A percentile compares a stretch with the other conserved stretches of the same genome.
These are phyloP conservation scores for Meganola albula DNA, from an alignment of 2,888 invertebrate species.

Conservation along the genomic window DNA sequence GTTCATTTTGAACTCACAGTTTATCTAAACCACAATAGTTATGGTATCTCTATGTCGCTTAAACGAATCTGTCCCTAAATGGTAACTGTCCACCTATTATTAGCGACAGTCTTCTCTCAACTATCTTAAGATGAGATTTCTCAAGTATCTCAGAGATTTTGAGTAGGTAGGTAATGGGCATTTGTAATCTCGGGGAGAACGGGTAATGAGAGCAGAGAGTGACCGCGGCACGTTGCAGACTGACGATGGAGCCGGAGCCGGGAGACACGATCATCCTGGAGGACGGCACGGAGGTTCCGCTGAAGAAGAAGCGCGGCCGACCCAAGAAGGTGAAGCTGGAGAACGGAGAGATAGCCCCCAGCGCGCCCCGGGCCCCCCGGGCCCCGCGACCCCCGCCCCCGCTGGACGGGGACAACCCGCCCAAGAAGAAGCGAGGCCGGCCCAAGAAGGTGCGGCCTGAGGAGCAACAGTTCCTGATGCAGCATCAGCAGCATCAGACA, in stretches of 20 bases:
- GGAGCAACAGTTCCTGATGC: constrained; percentile 74
- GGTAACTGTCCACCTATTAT: no score
- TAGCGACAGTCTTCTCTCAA: no score
- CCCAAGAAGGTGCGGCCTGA: constrained; percentile 90
- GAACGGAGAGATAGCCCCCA: constrained; percentile 81
- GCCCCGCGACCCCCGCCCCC: constrained; percentile 44
- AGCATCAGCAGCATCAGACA: constrained; percentile 61
- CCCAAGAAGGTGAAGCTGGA: constrained; percentile 88
- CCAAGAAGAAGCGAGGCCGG: constrained; percentile 91
- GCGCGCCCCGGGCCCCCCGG: constrained; percentile 69
- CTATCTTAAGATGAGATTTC: no score
- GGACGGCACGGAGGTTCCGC: constrained; percentile 82
- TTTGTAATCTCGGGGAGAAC: no score
- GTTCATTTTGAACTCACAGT: no score
- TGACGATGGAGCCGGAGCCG: constrained; percentile 73
- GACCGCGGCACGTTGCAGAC: constrained; percentile 47
- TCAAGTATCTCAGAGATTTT: no score
- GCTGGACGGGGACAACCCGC: constrained; percentile 68
- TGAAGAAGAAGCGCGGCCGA: constrained; percentile 93
- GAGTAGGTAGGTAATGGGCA: no score
- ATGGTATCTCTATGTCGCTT: no score
- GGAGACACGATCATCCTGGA: constrained; percentile 76
- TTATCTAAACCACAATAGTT: no score
- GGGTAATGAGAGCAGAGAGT: constrained; percentile 19
- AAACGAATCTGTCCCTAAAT: no score